Base-by-base conservation (phyloP, 2,888 invertebrate species). In the Teleogryllus oceanicus region DNA sequence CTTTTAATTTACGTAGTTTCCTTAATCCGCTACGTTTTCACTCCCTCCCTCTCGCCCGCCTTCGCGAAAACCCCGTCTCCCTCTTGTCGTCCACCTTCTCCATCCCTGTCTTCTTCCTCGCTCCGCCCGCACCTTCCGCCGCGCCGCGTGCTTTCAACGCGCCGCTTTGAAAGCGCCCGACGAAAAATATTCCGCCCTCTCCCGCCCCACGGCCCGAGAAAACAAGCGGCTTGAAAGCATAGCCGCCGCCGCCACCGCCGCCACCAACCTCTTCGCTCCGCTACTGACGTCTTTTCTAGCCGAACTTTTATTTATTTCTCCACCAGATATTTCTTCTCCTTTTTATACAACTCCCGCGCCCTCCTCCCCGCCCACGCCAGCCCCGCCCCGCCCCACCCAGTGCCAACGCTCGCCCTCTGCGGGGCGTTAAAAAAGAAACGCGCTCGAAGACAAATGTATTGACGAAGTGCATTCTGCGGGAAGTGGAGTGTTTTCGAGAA, bases 281-380 rank as follows among this genome's bases (percentile, higher is more conserved):
- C 62, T 8, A 3, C 62, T 62, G 62, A 62, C n/a, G 62, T 62
- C 62, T 62, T 62, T 62, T 62, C 62, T 62, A 62, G 62, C 62
- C 62, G n/a, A 62, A 62, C 62, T 62, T 62, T 62, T 62, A 62
- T 62, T 62, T 62, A 62, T 62, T 62, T 62, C 62, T 62, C 62
- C 62, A 62, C 16, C n/a, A n/a, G 62, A 62, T 62, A 62, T 62
- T 62, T 62, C 13, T 16, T 62, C 62, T 62, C 62, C 62, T 62
- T 62, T 62, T 13, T 62, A 62, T 62, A 62, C 62, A 62, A 62
- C 62, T 62, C n/a, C n/a, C 62, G 13, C n/a, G 3, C 13, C 62
- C n/a, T 1, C 8, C 62, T n/a, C n/a, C 62, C 62, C 16, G 62
- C n/a, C 62, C 16, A 10, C 10, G 62, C 62, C 62, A 62, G 4